Base-by-base conservation (phyloP, 2,888 invertebrate genomes). In the Reticulitermes lucifugus region DNA sequence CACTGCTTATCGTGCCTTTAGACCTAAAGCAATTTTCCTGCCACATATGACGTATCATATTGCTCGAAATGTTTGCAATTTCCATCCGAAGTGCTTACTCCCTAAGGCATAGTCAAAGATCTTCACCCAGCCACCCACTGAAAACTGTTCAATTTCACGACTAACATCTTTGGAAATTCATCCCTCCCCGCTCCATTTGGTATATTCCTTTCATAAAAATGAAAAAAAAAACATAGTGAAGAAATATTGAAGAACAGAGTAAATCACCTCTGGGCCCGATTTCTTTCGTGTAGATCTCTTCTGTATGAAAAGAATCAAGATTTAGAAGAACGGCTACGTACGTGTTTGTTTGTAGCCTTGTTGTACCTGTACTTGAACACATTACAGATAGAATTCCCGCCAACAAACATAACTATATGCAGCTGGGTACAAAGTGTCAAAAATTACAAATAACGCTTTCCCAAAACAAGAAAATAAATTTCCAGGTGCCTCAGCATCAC, bases 21-120 rank as follows among this genome's bases (percentile, higher is more conserved):
- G 77, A 51, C 77, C 77, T 77, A 77, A 77, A 77, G 77, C 77
- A 77, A 77, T 77, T 46, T 77, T 77, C 77, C 77, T 77, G 46
- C 46, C 77, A 77, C 77, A 77, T 77, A 77, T 77, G 77, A 77
- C 77, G 41, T 77, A 77, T 77, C 77, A 77, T 77, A 77, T 77
- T 77, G 77, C 77, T 46, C 22, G 77, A 77, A 77, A 77, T 77
- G 77, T 77, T 77, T 77, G 77, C 46, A n/a, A 77, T 77, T 77
- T 77, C 43, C 77, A 77, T 14, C 51, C 43, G 46, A 77, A 77
- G 77, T 22, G 35, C 77, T 77, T 77, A 21, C 77, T 22, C 46
- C 77, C 77, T 43, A 77, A 51, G 77, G 77, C 77, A 46, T 7
- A 51, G 51, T 77, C 77, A 43, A 46, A 46, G 12, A 77, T 51